Percentiles rank a stretch among this genome's conserved stretches.
These are phyloP conservation scores for Polietes domitor DNA, from an alignment of 2,888 invertebrate genomes.

Conservation along the genomic window DNA sequence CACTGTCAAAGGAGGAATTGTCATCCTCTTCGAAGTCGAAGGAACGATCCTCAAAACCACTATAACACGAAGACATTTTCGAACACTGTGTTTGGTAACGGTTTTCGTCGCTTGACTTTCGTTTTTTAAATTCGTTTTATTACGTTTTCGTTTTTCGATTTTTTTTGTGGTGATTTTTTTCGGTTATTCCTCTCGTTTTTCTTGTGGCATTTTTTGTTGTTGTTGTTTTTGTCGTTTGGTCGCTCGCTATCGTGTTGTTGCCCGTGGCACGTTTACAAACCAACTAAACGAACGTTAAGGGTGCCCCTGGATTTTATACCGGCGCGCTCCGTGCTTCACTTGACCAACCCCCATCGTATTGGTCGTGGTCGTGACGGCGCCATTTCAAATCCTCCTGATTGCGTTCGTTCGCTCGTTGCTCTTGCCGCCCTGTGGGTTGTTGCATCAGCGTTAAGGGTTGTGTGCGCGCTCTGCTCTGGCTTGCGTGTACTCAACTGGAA, in stretches of 20 bases:
- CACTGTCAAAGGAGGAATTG: constrained; percentile 88
- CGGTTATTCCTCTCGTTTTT: constrained; percentile 45
- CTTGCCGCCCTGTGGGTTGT: constrained; percentile 41
- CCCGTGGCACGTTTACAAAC: constrained; percentile 77
- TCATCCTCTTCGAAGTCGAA: constrained; percentile 81
- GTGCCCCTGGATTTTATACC: constrained; percentile 78
- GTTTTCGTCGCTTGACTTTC: constrained; percentile 9
- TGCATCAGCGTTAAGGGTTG: constrained; percentile 1
- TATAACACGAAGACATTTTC: constrained; percentile 79
- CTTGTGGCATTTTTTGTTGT: constrained; percentile 44
- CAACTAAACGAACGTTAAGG: constrained; percentile 78
- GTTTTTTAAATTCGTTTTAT: constrained; percentile 10
- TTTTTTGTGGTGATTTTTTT: constrained; percentile 13
- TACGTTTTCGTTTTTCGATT: constrained; percentile 20
- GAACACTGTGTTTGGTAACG: constrained; percentile 2
- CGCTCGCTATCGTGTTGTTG: constrained; percentile 65
- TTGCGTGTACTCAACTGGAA: constrained; percentile 40
- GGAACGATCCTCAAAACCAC: constrained; percentile 78
- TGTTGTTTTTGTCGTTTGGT: background rate
- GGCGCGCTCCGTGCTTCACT: constrained; percentile 44
- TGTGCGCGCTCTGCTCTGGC: background rate
- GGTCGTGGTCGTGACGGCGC: constrained; percentile 78
- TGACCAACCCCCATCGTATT: constrained; percentile 77
- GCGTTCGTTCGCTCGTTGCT: constrained; percentile 70
- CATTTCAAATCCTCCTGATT: constrained; percentile 74